Evolutionary conservation across 2,888 invertebrate genomes (phyloP).

Genomic region (Synergus umbraculus): DNA sequence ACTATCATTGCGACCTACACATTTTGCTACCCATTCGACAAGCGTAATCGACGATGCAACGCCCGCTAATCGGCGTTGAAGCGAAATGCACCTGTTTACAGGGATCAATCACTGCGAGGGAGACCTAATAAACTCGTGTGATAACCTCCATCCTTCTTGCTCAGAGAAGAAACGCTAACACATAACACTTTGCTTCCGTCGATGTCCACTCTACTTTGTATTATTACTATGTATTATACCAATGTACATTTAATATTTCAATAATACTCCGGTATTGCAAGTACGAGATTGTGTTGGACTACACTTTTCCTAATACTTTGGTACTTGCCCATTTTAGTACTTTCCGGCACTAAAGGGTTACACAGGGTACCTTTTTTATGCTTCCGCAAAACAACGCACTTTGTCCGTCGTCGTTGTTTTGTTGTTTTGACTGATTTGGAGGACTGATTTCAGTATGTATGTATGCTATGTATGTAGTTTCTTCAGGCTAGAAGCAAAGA

Average conservation of each 20-base stretch:
- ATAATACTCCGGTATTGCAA: not conserved
- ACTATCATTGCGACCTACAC: constrained; percentile 19
- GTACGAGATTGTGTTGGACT: not conserved
- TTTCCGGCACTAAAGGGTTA: not conserved
- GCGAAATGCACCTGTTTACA: constrained; percentile 28
- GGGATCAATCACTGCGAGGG: constrained; percentile 15
- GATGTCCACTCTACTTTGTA: not conserved
- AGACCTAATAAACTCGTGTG: constrained; percentile 13
- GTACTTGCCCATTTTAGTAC: not conserved
- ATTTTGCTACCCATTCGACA: not conserved
- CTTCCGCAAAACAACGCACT: not conserved
- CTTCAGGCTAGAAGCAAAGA: not conserved
- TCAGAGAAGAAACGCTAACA: not conserved
- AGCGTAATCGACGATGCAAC: constrained; percentile 18
- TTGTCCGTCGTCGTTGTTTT: not conserved
- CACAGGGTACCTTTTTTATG: not conserved
- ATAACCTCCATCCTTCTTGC: not conserved
- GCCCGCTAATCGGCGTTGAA: constrained; percentile 30
- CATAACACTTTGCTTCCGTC: not conserved
- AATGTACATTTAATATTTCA: not conserved
- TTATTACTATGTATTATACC: not conserved
- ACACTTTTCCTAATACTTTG: not conserved
- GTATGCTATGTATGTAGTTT: too few relatives aligned
- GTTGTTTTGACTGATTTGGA: not conserved
- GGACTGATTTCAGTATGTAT: too few relatives aligned